Evolutionary conservation across 2,113 vertebrate species (phyloP).

Genomic region (Hemiprocne comata): DNA sequence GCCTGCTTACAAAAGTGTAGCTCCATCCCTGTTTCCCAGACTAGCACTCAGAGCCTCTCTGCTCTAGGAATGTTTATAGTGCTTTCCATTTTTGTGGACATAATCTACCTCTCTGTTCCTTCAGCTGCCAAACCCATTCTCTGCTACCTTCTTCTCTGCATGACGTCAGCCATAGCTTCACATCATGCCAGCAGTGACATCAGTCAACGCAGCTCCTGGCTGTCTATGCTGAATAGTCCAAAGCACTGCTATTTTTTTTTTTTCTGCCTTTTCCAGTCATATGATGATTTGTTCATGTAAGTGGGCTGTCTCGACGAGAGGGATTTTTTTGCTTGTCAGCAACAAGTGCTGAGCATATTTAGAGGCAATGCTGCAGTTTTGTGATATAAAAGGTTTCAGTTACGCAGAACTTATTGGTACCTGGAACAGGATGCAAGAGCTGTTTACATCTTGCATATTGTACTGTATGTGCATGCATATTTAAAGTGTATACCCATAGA

Average conservation of each 20-base stretch:
- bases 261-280: not conserved
- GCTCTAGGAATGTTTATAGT: not conserved
- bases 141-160: not conserved
- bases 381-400: not conserved
- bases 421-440: not conserved
- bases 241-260: not conserved
- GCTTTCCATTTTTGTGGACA: not conserved
- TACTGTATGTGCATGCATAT: not conserved
- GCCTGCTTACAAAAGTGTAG: not conserved
- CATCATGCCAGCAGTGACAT: not conserved
- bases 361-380: not conserved
- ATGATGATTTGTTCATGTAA: constrained; percentile 8
- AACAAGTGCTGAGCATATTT: not conserved
- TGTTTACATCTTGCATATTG: not conserved
- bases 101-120: not conserved
- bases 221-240: not conserved
- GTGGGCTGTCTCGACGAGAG: not conserved
- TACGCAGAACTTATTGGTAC: not conserved
- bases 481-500: not conserved
- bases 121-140: not conserved
- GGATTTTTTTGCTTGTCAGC: constrained; percentile 11
- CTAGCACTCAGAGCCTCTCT: fast-evolving
- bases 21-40: not conserved
- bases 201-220: not conserved
- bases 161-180: not conserved